A percentile compares a stretch with the other conserved stretches of the same genome.
phyloP scores from a whole-genome alignment of 2,888 invertebrate genomes.

The Oscheius onirici region DNA sequence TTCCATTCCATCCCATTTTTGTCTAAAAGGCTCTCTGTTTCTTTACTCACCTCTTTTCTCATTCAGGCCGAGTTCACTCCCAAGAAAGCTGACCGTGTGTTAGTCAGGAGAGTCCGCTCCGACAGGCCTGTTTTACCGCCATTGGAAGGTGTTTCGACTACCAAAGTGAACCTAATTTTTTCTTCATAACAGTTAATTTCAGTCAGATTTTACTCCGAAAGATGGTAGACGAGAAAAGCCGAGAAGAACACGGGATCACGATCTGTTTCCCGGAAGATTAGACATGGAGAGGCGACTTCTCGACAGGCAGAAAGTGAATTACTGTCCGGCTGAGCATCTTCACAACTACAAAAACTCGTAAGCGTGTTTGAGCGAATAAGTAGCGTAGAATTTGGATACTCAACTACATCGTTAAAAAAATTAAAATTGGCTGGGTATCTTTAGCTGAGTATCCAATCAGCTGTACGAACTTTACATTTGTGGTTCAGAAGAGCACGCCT shows the following conservation, averaged over 20 bases:
- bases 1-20: too few species aligned
- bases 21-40: too few species aligned
- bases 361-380: too few species aligned
- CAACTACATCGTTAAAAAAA: too few species aligned
- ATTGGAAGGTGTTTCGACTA: slow-evolving; percentile 3
- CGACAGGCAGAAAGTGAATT: not conserved
- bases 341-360: slow-evolving; percentile 1
- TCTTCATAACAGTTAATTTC: not conserved
- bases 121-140: not conserved
- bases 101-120: not conserved
- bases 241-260: not conserved
- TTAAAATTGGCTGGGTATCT: too few species aligned
- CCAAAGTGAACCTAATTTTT: not conserved
- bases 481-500: slow-evolving; percentile 1
- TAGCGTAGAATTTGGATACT: too few species aligned
- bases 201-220: slow-evolving; percentile 5
- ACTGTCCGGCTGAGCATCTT: slow-evolving; percentile 5
- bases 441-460: too few species aligned
- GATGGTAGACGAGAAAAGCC: not conserved
- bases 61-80: slow-evolving; percentile 6
- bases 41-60: too few species aligned
- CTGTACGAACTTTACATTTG: not conserved
- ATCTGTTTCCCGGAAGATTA: not conserved
- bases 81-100: not conserved
- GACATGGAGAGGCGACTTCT: not conserved